These are phyloP conservation scores for Brachionus manjavacas DNA, from an alignment of 1,140 invertebrate genomes.

Conservation along the genomic window DNA sequence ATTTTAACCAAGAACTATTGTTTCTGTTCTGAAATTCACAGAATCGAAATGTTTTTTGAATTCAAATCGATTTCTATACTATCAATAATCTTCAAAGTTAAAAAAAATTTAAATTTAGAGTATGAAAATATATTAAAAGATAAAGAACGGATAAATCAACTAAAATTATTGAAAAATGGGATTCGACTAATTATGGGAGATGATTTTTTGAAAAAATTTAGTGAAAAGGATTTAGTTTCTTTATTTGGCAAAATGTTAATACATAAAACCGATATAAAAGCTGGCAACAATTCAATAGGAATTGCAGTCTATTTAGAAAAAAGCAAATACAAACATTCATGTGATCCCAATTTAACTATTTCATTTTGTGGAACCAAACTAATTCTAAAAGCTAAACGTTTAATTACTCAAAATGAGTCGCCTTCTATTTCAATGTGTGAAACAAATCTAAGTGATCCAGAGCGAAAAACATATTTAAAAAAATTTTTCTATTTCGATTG, in stretches of 20 bases:
- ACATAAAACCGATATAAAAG: neutral
- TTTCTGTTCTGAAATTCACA: no score
- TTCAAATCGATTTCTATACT: no score
- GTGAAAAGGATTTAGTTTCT: neutral
- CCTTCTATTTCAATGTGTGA: neutral
- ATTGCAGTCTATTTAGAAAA: neutral
- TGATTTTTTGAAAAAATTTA: neutral
- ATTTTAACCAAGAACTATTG: no score
- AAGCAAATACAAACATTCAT: neutral
- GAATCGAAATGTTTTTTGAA: no score
- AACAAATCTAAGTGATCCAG: neutral
- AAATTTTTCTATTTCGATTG: neutral
- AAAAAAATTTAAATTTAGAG: slow-evolving; percentile 1
- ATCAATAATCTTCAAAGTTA: no score
- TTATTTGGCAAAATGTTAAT: neutral
- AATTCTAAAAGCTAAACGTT: neutral
- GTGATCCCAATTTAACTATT: neutral
- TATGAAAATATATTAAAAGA: neutral
- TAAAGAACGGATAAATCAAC: neutral
- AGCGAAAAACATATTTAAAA: neutral
- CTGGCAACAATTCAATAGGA: neutral
- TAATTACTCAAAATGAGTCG: neutral
- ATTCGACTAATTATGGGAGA: neutral
- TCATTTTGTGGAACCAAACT: neutral
- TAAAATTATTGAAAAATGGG: neutral